Base-by-base conservation (phyloP, 2,113 vertebrate species). In the Ammospiza nelsoni region DNA sequence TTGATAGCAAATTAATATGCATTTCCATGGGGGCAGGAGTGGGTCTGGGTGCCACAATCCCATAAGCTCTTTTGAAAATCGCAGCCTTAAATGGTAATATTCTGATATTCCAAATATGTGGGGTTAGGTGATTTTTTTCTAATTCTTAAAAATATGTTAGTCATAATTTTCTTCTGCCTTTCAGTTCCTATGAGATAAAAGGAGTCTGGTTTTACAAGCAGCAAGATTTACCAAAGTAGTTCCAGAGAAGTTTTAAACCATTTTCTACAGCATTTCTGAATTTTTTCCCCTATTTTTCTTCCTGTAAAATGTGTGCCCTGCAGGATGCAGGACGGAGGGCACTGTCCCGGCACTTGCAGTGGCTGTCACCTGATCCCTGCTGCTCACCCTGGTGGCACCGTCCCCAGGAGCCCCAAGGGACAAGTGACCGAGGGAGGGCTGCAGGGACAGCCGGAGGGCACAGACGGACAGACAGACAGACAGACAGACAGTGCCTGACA, bases 1-100 rank as follows among this genome's bases (percentile, higher is more conserved):
- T 78, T 91, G 57, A 71, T 65, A 84, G 72, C 52, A 94, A 94
- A 90, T 94, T 93, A 94, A 85, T 86, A 92, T 68, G 73, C 73
- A 61, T 86, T 95, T 94, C 72, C 48, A 8, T 39, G 39, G 85
- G 59, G 49, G 57, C 71, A 90, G 73, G 52, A 89, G 52, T 65
- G 54, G 75, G 88, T 84, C 76, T 4, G 57, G 52, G 18, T 92
- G 57, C 85, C 83, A 78, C 44, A 19, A 52, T 93, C 72, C 63
- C 52, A 68, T 81, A 92, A 96, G 61, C 79, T 92, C 68, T 77
- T 92, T 54, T 75, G 33, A 78, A 91, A 96, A 86, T 80, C 37
- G 14, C 57, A 90, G 65, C 48, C 87, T 91, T 74, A 80, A 88
- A 77, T 63, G 35, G 55, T 41, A 87, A 90, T 68, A 61, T 65